A percentile compares a stretch with the other conserved stretches of the same genome.
phyloP scores from a whole-genome alignment of 2,888 invertebrate genomes.

The Caenorhabditis macrosperma region DNA sequence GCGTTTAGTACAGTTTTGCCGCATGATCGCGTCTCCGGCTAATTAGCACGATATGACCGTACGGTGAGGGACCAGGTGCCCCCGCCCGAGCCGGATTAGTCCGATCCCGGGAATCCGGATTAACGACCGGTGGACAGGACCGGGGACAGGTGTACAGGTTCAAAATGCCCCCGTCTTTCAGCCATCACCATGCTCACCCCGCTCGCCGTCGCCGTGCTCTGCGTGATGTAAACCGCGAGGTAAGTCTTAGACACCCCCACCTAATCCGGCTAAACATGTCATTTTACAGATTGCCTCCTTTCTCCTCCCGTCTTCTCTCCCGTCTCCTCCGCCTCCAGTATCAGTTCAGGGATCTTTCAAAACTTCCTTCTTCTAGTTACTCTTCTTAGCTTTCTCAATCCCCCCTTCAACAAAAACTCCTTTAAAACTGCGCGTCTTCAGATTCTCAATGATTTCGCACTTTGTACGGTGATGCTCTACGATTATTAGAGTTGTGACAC shows the following conservation, averaged over 20 bases:
- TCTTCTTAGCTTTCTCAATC: background rate
- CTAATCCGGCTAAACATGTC: slow-evolving; percentile 27
- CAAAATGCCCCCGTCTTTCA: slow-evolving; percentile 11
- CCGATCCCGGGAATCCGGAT: slow-evolving; percentile 10
- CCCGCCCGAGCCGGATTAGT: background rate
- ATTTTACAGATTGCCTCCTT: slow-evolving; percentile 38
- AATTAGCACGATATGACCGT: slow-evolving; percentile 41
- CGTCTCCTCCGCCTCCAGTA: slow-evolving; percentile 14
- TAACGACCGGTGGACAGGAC: background rate
- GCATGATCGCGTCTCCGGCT: slow-evolving; percentile 36
- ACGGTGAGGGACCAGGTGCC: slow-evolving; percentile 43
- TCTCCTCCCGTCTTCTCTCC: background rate
- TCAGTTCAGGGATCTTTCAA: slow-evolving; percentile 54
- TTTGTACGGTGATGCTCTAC: slow-evolving; percentile 59
- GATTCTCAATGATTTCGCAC: slow-evolving; percentile 55
- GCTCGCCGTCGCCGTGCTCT: slow-evolving; percentile 29
- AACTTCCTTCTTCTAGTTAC: background rate
- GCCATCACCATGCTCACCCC: slow-evolving; percentile 41
- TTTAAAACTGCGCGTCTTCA: slow-evolving; percentile 46
- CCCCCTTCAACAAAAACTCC: slow-evolving; percentile 4
- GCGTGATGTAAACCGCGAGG: slow-evolving; percentile 41
- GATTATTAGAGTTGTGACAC: slow-evolving; percentile 49
- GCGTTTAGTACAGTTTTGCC: slow-evolving; percentile 43
- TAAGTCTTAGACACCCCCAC: slow-evolving; percentile 23
- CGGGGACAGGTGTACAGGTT: slow-evolving; percentile 8